phyloP scores from a whole-genome alignment of 2,797 vertebrate genomes.

The Selene dorsalis region DNA sequence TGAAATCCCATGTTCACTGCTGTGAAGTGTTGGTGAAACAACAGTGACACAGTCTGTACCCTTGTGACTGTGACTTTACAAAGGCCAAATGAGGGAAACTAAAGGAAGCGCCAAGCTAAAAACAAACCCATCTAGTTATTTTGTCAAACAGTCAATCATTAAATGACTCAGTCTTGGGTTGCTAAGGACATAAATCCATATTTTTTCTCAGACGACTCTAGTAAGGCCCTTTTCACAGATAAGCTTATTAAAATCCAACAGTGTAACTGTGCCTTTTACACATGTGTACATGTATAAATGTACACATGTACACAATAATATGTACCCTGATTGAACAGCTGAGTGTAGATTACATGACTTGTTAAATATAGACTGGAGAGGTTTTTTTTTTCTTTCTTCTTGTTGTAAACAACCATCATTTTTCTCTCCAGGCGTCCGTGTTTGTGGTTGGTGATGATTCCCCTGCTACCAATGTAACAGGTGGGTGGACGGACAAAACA shows the following conservation, averaged over 20 bases:
- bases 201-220: not conserved
- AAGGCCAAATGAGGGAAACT: not conserved
- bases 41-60: not conserved
- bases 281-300: too few relatives aligned
- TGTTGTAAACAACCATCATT: conserved; percentile 2
- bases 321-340: not conserved
- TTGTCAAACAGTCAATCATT: not conserved
- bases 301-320: not conserved
- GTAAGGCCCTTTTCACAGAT: not conserved
- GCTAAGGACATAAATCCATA: not conserved
- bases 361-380: not conserved
- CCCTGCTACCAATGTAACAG: conserved; percentile 76
- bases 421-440: conserved; percentile 52
- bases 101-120: not conserved
- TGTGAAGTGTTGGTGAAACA: not conserved
- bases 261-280: not conserved
- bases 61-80: not conserved
- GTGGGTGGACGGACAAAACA: conserved; percentile 80
- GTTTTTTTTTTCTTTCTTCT: conserved; percentile 15
- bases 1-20: not conserved
- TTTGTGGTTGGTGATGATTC: conserved; percentile 70
- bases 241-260: not conserved
- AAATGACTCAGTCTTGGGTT: not conserved
- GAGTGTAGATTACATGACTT: not conserved
- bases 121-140: conserved; percentile 5